Base-by-base conservation (phyloP, 2,888 invertebrate genomes). In the Stenichneumon culpator region DNA sequence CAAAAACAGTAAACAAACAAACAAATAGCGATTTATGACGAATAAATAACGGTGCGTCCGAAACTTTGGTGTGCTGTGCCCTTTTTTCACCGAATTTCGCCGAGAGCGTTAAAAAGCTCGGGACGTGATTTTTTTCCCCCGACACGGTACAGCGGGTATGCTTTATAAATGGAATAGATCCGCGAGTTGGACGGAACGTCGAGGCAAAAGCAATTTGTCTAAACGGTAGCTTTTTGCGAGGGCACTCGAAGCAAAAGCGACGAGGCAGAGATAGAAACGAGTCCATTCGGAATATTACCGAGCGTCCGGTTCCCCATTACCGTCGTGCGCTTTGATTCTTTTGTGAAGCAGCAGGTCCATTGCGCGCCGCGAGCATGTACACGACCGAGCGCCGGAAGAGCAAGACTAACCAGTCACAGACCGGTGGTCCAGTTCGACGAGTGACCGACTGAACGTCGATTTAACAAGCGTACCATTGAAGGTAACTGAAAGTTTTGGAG, bases 241-340 rank as follows among this genome's bases (percentile, higher is more conserved):
- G 79, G 87, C 87, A 87, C 88, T 89, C 88, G 88, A 88, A 87
- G 82, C 86, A 87, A 89, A 89, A 89, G 89, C 88, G 87, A 69
- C 70, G 72, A 67, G 70, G 47, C 39, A 50, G 52, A 70, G 54
- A 68, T 65, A 39, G 67, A 75, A 70, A 36, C 63, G 86, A 90
- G 88, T 87, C 89, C 90, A 91, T 90, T 89, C 89, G 88, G 89
- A 91, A 91, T 91, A 91, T 92, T 92, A 90, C 90, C 65, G 70
- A 77, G 84, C 82, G 77, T 54, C 73, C 85, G 83, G 78, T 84
- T 86, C 87, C 80, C 89, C 86, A 87, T 88, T 89, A 89, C 86
- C 86, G 88, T 82, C 75, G 82, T 85, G 65, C 78, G 83, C 87
- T 90, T 90, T 90, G 88, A 89, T 89, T 90, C 90, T 88, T 90